A percentile compares a stretch with the other conserved stretches of the same genome.
Conservation (phyloP, 2,113 vertebrate species). For the Menidia beryllina region DNA sequence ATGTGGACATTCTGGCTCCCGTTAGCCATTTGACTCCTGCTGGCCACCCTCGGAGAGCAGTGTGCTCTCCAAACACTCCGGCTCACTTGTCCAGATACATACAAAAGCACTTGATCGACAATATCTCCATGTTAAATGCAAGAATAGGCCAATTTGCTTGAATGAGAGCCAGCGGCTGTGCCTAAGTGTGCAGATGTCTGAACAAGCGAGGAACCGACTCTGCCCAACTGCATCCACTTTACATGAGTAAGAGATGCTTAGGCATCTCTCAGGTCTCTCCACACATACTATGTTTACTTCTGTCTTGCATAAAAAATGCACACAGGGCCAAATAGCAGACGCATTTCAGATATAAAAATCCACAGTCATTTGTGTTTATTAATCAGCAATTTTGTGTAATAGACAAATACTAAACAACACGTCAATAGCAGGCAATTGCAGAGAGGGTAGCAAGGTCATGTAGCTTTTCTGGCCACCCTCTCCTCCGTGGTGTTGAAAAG, state of each 20-base stretch:
- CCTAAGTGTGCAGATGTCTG: conserved; percentile 64
- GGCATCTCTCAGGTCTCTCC: conserved; percentile 73
- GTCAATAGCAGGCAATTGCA: conserved; percentile 39
- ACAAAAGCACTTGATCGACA: conserved; percentile 68
- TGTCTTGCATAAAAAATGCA: neutral
- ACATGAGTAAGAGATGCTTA: conserved; percentile 75
- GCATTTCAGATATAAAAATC: neutral
- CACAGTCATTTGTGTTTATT: conserved; percentile 40
- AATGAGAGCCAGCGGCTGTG: conserved; percentile 63
- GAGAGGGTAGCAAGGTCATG: conserved; percentile 81
- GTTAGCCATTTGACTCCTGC: neutral
- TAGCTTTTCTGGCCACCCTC: conserved; percentile 71
- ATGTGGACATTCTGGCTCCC: neutral
- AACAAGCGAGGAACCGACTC: conserved; percentile 48
- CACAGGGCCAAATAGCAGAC: conserved; percentile 16
- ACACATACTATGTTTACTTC: conserved; percentile 41
- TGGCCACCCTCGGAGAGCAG: conserved; percentile 2
- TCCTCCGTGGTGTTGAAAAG: conserved; percentile 83
- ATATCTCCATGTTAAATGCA: conserved; percentile 64
- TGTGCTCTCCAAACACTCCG: conserved; percentile 7
- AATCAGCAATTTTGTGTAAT: conserved; percentile 10
- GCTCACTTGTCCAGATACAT: conserved; percentile 53
- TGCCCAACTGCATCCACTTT: conserved; percentile 75
- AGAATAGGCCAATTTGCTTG: conserved; percentile 78
- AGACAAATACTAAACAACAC: conserved; percentile 22